Conservation (phyloP, 2,113 vertebrate genomes). For the Coptodon rendalli region DNA sequence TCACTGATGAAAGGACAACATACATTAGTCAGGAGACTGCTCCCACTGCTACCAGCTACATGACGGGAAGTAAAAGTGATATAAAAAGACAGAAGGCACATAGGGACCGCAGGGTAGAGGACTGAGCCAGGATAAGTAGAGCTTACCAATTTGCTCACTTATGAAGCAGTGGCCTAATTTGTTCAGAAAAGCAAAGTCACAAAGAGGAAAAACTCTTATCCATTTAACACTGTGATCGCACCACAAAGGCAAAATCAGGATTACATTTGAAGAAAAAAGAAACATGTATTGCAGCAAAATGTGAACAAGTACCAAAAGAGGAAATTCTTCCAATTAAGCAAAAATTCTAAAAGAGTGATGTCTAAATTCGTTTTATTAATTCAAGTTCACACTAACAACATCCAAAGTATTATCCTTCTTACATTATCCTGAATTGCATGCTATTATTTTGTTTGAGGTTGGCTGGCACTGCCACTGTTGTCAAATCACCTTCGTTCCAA, state of each 20-base stretch:
- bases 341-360: not conserved
- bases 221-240: not conserved
- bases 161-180: slow-evolving; percentile 52
- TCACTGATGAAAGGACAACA: slow-evolving; percentile 41
- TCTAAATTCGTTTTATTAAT: not conserved
- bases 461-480: not conserved
- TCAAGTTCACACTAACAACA: not conserved
- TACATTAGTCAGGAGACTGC: slow-evolving; percentile 26
- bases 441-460: not conserved
- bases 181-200: slow-evolving; percentile 11
- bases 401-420: not conserved
- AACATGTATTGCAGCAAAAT: no score
- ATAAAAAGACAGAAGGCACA: slow-evolving; percentile 50
- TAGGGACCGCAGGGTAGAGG: slow-evolving; percentile 30
- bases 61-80: slow-evolving; percentile 48
- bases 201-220: not conserved
- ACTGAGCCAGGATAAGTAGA: slow-evolving; percentile 44
- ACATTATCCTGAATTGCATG: not conserved
- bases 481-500: not conserved
- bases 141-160: slow-evolving; percentile 54
- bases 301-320: no score
- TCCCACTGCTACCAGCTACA: slow-evolving; percentile 34
- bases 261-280: not conserved
- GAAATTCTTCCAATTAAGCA: not conserved
- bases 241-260: not conserved